Evolutionary conservation across 2,797 vertebrate species (phyloP), one percentile per base, ranked within the genome.

Genomic region (Oryzias sinensis): DNA sequence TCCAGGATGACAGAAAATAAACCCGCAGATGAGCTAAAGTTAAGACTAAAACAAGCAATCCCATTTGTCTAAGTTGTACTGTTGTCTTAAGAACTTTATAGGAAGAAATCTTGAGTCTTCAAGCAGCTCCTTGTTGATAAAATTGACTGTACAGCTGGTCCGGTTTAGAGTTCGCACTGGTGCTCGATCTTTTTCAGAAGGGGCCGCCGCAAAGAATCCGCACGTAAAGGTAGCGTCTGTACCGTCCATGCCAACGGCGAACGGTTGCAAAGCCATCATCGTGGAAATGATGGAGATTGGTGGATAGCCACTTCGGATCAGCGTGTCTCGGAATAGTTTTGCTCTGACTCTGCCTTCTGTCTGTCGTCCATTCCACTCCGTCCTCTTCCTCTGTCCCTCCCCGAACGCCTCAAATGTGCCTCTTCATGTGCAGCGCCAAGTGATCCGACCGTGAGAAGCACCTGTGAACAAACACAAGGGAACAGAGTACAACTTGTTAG

Each of bases 401-500:
- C 62, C 27, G 40, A 40, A 66, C 47, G 54, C 76, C 77, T 84
- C 90, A 99, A 90, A 99, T 94, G 89, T 99, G 97, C 90, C 97
- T 95, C 90, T 99, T 99, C 97, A 99, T 99, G 84, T 99, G 97
- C 77, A 99, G 94, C 52, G 97, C 97, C 73, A 99, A 95, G 89
- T 99, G 97, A 90, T 99, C 97, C 56, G 97, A 99, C 90, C 97
- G 93, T 64, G 97, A 99, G 90, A 99, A 99, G 93, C 97, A 99
- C 92, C 97, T 99, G 90, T 89, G 68, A 87, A 78, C 86, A 68
- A 71, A 86, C 53, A 56, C 47, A 53, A 85, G 54, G 66, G 52
- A 61, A 82, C 57, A 75, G 77, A 74, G 68, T 78, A 42, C 53
- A 62, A 81, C 79, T 70, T 62, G 83, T 87, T 87, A 87, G 81